phyloP scores from a whole-genome alignment of 2,888 invertebrate genomes.

The Syritta pipiens region DNA sequence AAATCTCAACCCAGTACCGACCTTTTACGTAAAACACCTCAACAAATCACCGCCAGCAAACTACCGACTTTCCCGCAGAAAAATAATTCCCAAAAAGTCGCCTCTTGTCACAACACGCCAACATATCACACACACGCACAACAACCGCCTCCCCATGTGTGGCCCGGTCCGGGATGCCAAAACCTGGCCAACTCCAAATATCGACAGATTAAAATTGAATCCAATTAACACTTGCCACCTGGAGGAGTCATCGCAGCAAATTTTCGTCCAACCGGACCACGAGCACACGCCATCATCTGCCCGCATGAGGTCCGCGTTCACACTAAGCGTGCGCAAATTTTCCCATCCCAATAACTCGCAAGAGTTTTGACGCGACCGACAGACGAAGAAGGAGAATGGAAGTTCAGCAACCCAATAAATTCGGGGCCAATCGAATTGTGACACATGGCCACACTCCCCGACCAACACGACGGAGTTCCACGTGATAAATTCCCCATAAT shows the following conservation, averaged over 20 bases:
- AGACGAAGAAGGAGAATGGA: constrained; percentile 4
- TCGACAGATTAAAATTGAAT: constrained; percentile 76
- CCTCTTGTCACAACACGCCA: constrained; percentile 26
- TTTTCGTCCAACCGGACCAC: neutral
- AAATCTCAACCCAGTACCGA: neutral
- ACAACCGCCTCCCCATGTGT: constrained; percentile 9
- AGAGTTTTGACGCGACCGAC: constrained; percentile 50
- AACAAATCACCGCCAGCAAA: neutral
- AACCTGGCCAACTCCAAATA: constrained; percentile 60
- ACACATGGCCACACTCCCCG: constrained; percentile 47
- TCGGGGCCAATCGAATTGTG: constrained; percentile 67
- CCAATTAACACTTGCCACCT: constrained; percentile 80
- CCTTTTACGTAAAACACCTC: neutral
- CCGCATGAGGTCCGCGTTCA: constrained; percentile 67
- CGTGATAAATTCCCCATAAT: constrained; percentile 80
- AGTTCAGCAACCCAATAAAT: constrained; percentile 69
- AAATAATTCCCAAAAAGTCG: neutral
- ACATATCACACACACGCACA: constrained; percentile 17
- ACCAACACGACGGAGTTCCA: constrained; percentile 43
- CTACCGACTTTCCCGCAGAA: neutral
- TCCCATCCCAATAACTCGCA: constrained; percentile 63
- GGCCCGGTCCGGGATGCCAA: constrained; percentile 33
- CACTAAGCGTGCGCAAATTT: constrained; percentile 54
- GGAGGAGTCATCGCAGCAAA: constrained; percentile 42
- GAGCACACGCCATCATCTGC: constrained; percentile 31